Conservation (phyloP, 2,797 vertebrate species). For the Rallus crepitans region DNA sequence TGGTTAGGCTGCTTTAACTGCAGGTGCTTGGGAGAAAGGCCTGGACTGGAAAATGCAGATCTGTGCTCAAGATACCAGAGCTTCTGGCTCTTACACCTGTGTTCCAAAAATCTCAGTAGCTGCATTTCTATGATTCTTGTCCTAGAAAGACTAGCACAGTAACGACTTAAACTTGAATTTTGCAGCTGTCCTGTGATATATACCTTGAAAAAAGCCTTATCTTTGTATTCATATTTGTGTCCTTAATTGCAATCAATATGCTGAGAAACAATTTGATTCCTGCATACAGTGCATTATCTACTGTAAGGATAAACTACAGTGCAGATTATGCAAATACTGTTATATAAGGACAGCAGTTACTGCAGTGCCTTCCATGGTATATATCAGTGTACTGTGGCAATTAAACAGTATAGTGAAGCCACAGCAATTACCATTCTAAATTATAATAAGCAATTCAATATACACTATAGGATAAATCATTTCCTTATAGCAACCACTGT, state of each 20-base stretch:
- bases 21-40: not conserved
- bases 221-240: constrained; percentile 37
- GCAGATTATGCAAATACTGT: constrained; percentile 50
- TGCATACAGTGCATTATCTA: not conserved
- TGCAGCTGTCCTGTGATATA: constrained; percentile 4
- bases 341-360: constrained; percentile 14
- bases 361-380: constrained; percentile 30
- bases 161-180: constrained; percentile 32
- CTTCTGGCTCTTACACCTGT: not conserved
- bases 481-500: constrained; percentile 21
- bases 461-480: constrained; percentile 66
- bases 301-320: not conserved
- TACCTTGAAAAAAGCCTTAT: constrained; percentile 12
- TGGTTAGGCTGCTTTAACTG: not conserved
- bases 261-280: constrained; percentile 55
- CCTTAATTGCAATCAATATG: constrained; percentile 72
- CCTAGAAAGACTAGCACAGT: not conserved
- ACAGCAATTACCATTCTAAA: constrained; percentile 72
- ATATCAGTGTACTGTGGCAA: constrained; percentile 64
- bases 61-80: not conserved
- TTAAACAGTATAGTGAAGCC: constrained; percentile 37
- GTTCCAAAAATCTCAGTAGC: not conserved
- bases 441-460: constrained; percentile 70
- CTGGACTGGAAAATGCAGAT: not conserved
- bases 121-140: constrained; percentile 20